Percentiles rank a stretch among this genome's conserved stretches.
Conservation (phyloP, 2,797 vertebrate species). For the Gymnothorax reevesii region DNA sequence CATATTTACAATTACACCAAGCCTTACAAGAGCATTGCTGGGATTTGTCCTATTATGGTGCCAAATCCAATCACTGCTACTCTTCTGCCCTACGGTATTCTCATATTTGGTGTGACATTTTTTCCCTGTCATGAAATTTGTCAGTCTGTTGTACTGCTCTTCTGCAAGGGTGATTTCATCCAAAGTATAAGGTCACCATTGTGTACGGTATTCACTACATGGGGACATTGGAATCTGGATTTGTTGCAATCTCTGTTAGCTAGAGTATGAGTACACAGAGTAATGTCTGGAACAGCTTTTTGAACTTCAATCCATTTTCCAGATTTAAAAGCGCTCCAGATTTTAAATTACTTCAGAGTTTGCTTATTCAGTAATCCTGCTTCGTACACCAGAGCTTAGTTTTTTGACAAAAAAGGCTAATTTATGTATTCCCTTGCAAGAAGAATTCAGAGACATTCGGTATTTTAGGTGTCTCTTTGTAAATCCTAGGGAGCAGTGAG, state of each 20-base stretch:
- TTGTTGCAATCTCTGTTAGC: no score
- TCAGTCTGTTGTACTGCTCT: neutral
- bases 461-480: conserved; percentile 29
- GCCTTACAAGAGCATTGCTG: no score
- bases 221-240: no score
- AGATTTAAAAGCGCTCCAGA: no score
- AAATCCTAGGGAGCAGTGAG: conserved; percentile 23
- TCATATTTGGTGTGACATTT: neutral
- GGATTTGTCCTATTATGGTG: neutral
- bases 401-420: neutral
- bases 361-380: no score
- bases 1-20: neutral
- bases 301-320: no score
- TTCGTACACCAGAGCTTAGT: no score
- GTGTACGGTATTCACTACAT: neutral
- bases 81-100: neutral
- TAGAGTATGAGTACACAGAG: no score
- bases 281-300: no score
- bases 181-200: neutral
- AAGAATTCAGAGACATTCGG: neutral
- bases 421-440: neutral
- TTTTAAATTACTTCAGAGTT: no score
- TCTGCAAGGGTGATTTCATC: neutral
- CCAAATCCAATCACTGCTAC: neutral
- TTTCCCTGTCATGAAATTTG: neutral